Percentiles rank a stretch among this genome's conserved stretches.
Conservation (phyloP, 2,888 invertebrate genomes). For the Protophormia terraenovae region DNA sequence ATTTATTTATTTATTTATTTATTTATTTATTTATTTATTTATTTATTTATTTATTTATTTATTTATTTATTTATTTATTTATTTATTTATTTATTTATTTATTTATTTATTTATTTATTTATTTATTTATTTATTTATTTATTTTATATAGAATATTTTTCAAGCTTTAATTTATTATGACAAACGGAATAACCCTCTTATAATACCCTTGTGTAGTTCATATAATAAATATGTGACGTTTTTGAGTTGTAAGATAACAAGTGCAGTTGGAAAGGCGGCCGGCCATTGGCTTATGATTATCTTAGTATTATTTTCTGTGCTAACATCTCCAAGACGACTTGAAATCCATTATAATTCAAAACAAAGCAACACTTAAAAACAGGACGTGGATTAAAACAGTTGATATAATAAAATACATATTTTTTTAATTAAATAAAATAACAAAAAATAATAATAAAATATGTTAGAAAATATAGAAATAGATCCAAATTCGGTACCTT, state of each 20-base stretch:
- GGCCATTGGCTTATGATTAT: neutral
- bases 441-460: neutral
- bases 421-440: no score
- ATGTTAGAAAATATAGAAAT: conserved; percentile 42
- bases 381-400: neutral
- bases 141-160: no score
- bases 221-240: neutral
- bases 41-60: no score
- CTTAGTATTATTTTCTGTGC: neutral
- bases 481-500: neutral
- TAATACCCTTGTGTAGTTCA: neutral
- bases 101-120: no score
- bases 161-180: no score
- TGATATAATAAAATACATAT: neutral
- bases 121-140: no score
- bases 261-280: neutral
- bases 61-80: no score
- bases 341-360: neutral
- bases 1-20: no score
- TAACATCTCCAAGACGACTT: neutral
- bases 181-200: no score
- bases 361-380: neutral
- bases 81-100: no score
- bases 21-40: no score
- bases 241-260: neutral